phyloP scores from a whole-genome alignment of 2,113 vertebrate genomes.

The Pedionomus torquatus region DNA sequence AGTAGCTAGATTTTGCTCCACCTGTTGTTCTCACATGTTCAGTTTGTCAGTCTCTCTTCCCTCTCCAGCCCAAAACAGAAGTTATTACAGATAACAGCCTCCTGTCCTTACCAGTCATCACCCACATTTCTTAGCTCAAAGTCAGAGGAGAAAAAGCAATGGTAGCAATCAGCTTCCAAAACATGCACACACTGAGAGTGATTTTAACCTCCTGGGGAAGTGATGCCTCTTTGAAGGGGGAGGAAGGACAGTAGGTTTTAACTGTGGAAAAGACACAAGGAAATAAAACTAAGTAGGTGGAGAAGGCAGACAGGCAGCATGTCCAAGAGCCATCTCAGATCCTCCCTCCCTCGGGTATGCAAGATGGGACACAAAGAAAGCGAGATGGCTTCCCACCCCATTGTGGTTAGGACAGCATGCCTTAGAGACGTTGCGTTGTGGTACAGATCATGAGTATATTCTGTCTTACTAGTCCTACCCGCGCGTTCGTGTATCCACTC shows the following conservation, averaged over 20 bases:
- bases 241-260: background rate
- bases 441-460: background rate
- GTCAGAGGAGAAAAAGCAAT: background rate
- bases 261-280: background rate
- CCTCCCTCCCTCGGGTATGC: background rate
- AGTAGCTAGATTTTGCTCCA: background rate
- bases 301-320: background rate
- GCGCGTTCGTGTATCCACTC: background rate
- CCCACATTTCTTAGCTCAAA: background rate
- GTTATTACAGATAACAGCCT: background rate
- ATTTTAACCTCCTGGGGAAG: background rate
- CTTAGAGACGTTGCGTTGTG: conserved; percentile 13
- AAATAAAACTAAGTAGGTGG: background rate
- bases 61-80: background rate
- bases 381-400: background rate
- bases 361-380: background rate
- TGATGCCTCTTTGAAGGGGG: fast-evolving
- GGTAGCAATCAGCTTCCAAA: background rate
- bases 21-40: background rate
- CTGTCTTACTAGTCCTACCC: background rate
- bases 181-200: background rate
- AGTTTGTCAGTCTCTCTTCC: background rate
- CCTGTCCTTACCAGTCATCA: background rate
- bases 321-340: background rate
- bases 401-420: background rate